These are phyloP conservation scores for Sycophila sp. DNA, from an alignment of 1,140 invertebrate genomes.

Conservation along the genomic window DNA sequence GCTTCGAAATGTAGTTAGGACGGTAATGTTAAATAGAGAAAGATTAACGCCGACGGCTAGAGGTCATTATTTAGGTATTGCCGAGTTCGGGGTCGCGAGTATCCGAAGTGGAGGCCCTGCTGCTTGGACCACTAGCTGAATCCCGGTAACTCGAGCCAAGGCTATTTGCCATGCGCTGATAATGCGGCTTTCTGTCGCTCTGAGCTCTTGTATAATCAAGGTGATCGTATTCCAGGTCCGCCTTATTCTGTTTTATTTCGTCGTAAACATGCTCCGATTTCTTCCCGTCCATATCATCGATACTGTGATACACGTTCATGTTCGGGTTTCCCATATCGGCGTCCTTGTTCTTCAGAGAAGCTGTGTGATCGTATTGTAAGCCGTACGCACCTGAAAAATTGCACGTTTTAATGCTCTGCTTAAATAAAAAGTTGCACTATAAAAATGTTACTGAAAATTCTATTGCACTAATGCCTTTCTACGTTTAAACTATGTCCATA, in stretches of 20 bases:
- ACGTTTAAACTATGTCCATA: no score
- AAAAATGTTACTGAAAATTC: background rate
- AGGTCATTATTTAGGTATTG: background rate
- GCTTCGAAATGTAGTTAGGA: no score
- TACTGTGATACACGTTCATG: slow-evolving; percentile 80
- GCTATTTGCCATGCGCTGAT: slow-evolving; percentile 80
- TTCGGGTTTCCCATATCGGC: slow-evolving; percentile 87
- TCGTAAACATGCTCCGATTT: slow-evolving; percentile 88
- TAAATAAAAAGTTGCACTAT: no score
- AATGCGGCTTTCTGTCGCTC: slow-evolving; percentile 83
- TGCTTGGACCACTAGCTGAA: background rate
- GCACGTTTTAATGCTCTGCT: slow-evolving; percentile 47
- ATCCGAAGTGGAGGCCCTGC: background rate
- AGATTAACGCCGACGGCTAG: no score
- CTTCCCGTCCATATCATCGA: slow-evolving; percentile 77
- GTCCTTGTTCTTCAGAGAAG: slow-evolving; percentile 80
- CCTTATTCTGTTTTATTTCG: slow-evolving; percentile 88
- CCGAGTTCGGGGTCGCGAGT: background rate
- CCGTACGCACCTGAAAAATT: slow-evolving; percentile 64
- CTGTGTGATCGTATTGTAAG: slow-evolving; percentile 68
- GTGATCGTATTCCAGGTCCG: slow-evolving; percentile 85
- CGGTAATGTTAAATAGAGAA: background rate
- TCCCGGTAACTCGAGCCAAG: slow-evolving; percentile 49
- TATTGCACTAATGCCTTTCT: no score
- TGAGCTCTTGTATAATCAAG: slow-evolving; percentile 84